Base-by-base conservation (phyloP, 2,113 vertebrate genomes). In the Orycteropus afer region DNA sequence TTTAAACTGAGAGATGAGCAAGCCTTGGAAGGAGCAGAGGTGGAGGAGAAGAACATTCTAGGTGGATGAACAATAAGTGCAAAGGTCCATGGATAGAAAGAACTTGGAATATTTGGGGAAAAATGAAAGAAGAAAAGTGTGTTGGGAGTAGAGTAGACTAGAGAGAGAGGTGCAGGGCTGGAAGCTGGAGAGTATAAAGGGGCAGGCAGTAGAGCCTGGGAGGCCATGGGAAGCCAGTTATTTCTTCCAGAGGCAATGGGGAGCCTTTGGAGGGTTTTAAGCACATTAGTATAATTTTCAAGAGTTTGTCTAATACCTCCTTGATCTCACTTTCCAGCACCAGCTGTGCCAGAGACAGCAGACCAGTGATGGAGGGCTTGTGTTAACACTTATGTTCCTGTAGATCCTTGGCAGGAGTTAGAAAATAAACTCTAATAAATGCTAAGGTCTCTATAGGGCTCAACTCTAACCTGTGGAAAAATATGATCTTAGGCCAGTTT, bases 401-500 rank as follows among this genome's bases (percentile, higher is more conserved):
- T 2, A 20, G 18, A 63, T 67, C 55, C 14, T 61, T 18, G 45
- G 37, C 42, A 49, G 51, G 71, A 53, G 65, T 49, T 47, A 29
- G n/a, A 47, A 32, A 32, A 53, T 42, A n/a, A 42, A 23, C 53
- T 90, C 57, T 9, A 18, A 29, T n/a, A 12, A 12, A 32, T 23
- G n/a, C 6, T 42, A 47, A 67, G 12, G 23, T 57, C 40, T 81
- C 49, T 3, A 0, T 8, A 34, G 8, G 20, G 67, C 49, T 29
- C 25, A 15, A 49, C 49, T 17, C 27, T 40, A 15, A 0, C 4
- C 79, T 55, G 51, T 12, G 13, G 47, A 32, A 11, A n/a, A 59
- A 13, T 7, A 1, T 4, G 25, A 83, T 4, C 0, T 18, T 5
- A 32, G 51, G 20, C 45, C 73, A 49, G 0, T 67, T 2, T 3